Evolutionary conservation across 2,888 invertebrate species (phyloP).

Genomic region (Dicyrtomina minuta): DNA sequence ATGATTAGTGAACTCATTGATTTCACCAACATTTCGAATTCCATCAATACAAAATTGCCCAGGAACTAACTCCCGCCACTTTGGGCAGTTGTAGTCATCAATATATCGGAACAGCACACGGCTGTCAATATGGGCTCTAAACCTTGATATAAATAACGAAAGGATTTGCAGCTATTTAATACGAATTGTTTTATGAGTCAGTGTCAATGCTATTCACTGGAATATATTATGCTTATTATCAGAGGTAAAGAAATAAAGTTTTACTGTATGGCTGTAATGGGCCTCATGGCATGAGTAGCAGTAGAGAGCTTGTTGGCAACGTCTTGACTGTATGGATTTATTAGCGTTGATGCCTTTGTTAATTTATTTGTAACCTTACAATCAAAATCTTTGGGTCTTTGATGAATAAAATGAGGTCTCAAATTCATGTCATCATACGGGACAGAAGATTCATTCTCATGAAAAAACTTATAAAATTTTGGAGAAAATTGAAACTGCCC

Average conservation of each 20-base stretch:
- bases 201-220: too few relatives aligned
- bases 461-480: conserved; percentile 16
- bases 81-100: conserved; percentile 28
- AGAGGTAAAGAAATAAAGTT: too few relatives aligned
- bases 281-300: too few relatives aligned
- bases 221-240: too few relatives aligned
- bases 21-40: conserved; percentile 9
- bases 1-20: neutral
- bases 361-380: too few relatives aligned
- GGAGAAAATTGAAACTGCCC: conserved; percentile 11
- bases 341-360: too few relatives aligned
- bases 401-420: conserved; percentile 21
- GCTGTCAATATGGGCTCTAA: conserved; percentile 5
- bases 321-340: conserved; percentile 16
- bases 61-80: neutral
- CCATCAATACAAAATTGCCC: conserved; percentile 22
- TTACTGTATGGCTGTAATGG: too few relatives aligned
- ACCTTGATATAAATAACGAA: neutral
- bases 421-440: neutral
- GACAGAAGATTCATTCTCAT: neutral
- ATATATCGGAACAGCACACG: neutral
- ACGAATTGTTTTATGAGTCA: too few relatives aligned
- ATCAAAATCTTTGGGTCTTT: conserved; percentile 16
- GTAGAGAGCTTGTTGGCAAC: neutral
- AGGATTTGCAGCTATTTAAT: too few relatives aligned